Conservation (phyloP, 1,140 invertebrate genomes). For the Papilio xuthus region DNA sequence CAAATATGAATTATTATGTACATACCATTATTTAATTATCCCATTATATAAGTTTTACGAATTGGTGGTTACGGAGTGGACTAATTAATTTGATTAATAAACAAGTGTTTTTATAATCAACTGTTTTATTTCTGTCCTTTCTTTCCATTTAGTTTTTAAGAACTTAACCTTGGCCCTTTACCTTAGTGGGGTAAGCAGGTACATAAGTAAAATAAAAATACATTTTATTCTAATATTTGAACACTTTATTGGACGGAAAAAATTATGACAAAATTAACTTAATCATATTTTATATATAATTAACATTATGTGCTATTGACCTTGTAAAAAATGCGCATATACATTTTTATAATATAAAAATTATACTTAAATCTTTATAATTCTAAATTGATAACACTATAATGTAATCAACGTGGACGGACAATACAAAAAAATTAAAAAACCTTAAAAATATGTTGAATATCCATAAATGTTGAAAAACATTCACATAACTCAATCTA, state of each 20-base stretch:
- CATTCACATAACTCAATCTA: too few species aligned
- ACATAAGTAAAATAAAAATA: neutral
- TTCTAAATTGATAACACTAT: too few species aligned
- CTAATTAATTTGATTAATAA: constrained; percentile 71
- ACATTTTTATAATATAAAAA: too few species aligned
- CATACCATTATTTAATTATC: constrained; percentile 69
- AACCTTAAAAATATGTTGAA: too few species aligned
- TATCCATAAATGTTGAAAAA: too few species aligned
- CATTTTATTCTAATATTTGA: constrained; percentile 39
- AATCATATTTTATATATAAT: constrained; percentile 37
- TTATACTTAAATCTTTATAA: too few species aligned
- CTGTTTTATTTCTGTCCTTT: constrained; percentile 48
- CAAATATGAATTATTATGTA: constrained; percentile 60
- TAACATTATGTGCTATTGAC: constrained; percentile 34
- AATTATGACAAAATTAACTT: constrained; percentile 37
- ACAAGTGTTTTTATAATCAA: constrained; percentile 68
- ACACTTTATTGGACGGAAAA: constrained; percentile 11
- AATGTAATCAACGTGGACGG: too few species aligned
- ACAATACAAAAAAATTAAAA: too few species aligned
- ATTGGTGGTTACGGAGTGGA: constrained; percentile 74
- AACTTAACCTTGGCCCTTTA: neutral
- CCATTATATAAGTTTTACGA: constrained; percentile 67
- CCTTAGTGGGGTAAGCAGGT: too few species aligned
- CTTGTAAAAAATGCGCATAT: too few species aligned
- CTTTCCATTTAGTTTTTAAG: constrained; percentile 16